phyloP scores from a whole-genome alignment of 2,113 vertebrate genomes.

The Carassius auratus region DNA sequence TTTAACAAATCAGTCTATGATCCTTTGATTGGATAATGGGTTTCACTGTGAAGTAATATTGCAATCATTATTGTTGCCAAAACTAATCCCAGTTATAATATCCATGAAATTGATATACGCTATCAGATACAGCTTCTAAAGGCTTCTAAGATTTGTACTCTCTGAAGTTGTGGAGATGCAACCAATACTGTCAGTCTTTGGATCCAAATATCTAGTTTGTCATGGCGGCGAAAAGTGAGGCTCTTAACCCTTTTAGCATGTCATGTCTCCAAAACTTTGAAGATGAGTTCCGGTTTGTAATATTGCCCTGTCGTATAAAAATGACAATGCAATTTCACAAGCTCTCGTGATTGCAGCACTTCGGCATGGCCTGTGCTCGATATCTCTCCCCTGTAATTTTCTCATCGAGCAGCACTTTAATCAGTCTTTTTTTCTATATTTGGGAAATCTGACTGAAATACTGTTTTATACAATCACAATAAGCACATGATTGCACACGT shows the following conservation, averaged over 20 bases:
- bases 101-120: slow-evolving; percentile 30
- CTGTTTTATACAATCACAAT: slow-evolving; percentile 5
- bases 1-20: slow-evolving; percentile 10
- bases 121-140: slow-evolving; percentile 35
- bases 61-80: slow-evolving; percentile 24
- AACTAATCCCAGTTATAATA: slow-evolving; percentile 26
- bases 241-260: slow-evolving; percentile 36
- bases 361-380: background rate
- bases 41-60: background rate
- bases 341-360: background rate
- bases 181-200: background rate
- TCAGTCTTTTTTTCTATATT: slow-evolving; percentile 2
- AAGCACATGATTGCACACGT: background rate
- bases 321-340: slow-evolving; percentile 46
- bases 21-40: slow-evolving; percentile 30
- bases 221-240: background rate
- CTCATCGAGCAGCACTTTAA: background rate
- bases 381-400: slow-evolving; percentile 16
- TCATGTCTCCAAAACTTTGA: slow-evolving; percentile 19
- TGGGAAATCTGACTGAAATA: slow-evolving; percentile 24
- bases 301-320: slow-evolving; percentile 28
- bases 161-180: background rate
- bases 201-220: background rate
- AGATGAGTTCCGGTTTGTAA: slow-evolving; percentile 26
- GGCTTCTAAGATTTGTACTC: background rate